Conservation (phyloP, 2,888 invertebrate genomes). For the Ferdinandea cuprea region DNA sequence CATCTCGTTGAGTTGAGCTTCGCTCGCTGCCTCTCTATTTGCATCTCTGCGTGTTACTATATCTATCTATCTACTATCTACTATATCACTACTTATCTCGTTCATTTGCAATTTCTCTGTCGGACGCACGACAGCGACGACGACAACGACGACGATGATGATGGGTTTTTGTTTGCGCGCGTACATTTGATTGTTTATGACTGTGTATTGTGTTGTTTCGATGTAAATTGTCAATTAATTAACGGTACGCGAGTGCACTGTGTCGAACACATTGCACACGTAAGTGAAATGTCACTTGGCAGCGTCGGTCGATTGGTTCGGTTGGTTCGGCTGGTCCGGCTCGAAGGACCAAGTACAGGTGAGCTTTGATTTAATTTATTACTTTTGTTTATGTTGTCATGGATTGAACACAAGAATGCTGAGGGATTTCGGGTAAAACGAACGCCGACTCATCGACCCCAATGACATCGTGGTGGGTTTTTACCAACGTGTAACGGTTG, state of each 20-base stretch:
- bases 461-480: slow-evolving; percentile 36
- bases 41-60: slow-evolving; percentile 4
- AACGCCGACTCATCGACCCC: not conserved
- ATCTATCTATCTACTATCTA: too few species aligned
- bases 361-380: slow-evolving; percentile 71
- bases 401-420: not conserved
- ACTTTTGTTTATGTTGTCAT: slow-evolving; percentile 68
- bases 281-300: slow-evolving; percentile 68
- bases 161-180: slow-evolving; percentile 49
- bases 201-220: slow-evolving; percentile 52
- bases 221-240: slow-evolving; percentile 75
- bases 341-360: slow-evolving; percentile 17
- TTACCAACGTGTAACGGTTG: slow-evolving; percentile 8
- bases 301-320: not conserved
- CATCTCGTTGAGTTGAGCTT: not conserved
- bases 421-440: not conserved
- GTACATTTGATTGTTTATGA: slow-evolving; percentile 67
- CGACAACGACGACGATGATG: too few species aligned
- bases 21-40: not conserved
- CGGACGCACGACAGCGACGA: not conserved
- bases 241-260: slow-evolving; percentile 64
- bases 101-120: slow-evolving; percentile 13
- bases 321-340: not conserved
- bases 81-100: not conserved
- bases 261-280: slow-evolving; percentile 67